Evolutionary conservation across 1,140 invertebrate genomes (phyloP).

Genomic region (Drosophila auraria): DNA sequence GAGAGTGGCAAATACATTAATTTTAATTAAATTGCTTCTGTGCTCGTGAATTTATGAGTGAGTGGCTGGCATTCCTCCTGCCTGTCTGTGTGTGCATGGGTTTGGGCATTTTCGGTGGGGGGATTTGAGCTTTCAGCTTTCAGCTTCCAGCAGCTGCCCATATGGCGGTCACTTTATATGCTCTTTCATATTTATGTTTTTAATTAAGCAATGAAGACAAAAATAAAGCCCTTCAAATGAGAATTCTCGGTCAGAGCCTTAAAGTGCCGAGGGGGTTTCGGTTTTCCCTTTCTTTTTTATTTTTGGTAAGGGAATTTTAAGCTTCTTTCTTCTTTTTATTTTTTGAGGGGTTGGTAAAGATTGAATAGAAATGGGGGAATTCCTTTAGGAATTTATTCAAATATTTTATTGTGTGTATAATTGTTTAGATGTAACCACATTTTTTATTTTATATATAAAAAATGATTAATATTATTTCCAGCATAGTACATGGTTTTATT

Average conservation of each 20-base stretch:
- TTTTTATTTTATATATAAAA: too few relatives aligned
- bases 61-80: conserved; percentile 41
- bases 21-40: conserved; percentile 82
- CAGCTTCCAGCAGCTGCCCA: conserved; percentile 44
- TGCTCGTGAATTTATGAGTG: conserved; percentile 62
- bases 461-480: too few relatives aligned
- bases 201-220: conserved; percentile 61
- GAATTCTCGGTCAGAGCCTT: conserved; percentile 18
- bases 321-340: not conserved
- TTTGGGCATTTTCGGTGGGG: conserved; percentile 21
- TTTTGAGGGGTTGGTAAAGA: not conserved
- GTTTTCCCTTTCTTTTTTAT: too few relatives aligned
- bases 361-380: not conserved
- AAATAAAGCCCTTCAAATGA: conserved; percentile 45
- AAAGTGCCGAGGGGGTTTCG: conserved; percentile 6
- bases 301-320: conserved; percentile 2
- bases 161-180: conserved; percentile 53
- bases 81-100: conserved; percentile 19
- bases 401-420: not conserved
- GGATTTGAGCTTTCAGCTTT: conserved; percentile 6
- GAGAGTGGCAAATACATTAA: conserved; percentile 72
- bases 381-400: not conserved
- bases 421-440: not conserved
- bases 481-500: too few relatives aligned
- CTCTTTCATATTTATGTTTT: conserved; percentile 60